Base-by-base conservation (phyloP, 1,140 invertebrate genomes). In the Euborellia annulipes region DNA sequence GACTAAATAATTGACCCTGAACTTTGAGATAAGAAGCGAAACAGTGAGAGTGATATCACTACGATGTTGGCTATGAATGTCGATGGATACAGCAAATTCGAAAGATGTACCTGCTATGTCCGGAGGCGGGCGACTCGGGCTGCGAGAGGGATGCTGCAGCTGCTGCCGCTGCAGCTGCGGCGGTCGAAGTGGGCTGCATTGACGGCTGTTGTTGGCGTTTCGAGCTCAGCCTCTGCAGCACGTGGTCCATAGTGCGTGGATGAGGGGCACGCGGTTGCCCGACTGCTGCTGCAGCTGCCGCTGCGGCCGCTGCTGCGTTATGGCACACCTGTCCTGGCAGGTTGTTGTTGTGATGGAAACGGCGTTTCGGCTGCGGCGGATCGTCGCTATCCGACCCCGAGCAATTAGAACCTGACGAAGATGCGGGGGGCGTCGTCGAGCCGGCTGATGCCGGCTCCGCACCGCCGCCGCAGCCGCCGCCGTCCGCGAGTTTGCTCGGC, bases 401-500 rank as follows among this genome's bases (percentile, higher is more conserved):
- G 16, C 52, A 58, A 2, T 69, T 70, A 2, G 50, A 62, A 58
- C 59, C 65, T 7, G 72, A 73, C 11, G 66, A 72, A 36, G 68
- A 68, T 16, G 72, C 70, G 16, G 70, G 71, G 45, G 72, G 62
- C 56, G 74, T 74, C 55, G 72, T 71, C 50, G 61, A 67, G 46
- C 62, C 39, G 3, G 49, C 50, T 50, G 17, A 62, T 55, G 55
- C 64, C 20, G 61, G 50, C 48, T 68, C 66, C 11, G 62, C 62
- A 14, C 61, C 48, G 18, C 56, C 57, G 59, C 55, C 57, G 58
- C 57, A 62, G 56, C 71, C 67, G 55, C 72, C 75, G 65, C 82
- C 81, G 70, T 86, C 82, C 69, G 82, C 78, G 68, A 88, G 73
- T 73, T 88, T 88, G 51, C 82, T 84, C 66, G 85, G 85, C 63